Evolutionary conservation across 30 jellyfish, hydroid and myxozoan genomes (phyloP).

Genomic region (Aurelia sp.): DNA sequence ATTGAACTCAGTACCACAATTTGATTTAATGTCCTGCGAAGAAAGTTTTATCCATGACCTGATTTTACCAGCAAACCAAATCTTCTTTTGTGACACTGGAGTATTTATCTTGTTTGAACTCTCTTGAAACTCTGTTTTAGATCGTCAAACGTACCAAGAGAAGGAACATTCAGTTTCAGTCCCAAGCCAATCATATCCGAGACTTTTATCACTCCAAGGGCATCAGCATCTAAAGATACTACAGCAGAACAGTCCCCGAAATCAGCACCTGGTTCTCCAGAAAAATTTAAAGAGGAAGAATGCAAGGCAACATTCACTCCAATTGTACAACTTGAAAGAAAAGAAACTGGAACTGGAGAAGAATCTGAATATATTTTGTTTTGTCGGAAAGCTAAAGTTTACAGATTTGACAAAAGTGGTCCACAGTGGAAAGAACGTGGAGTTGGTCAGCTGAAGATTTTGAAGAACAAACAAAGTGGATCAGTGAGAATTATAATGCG

Average conservation of each 20-base stretch:
- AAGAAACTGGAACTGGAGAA: conserved; percentile 48
- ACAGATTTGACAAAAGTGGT: conserved; percentile 54
- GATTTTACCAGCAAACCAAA: too few relatives aligned
- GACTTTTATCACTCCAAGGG: conserved; percentile 20
- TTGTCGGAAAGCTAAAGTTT: conserved; percentile 53
- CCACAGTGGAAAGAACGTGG: conserved; percentile 85
- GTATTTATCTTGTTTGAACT: too few relatives aligned
- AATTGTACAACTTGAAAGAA: conserved; percentile 40
- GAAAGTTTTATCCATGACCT: too few relatives aligned
- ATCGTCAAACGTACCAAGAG: background rate
- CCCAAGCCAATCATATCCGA: background rate
- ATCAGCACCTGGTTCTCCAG: conserved; percentile 39
- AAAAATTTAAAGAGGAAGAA: conserved; percentile 45
- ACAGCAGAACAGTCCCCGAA: background rate
- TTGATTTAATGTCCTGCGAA: too few relatives aligned
- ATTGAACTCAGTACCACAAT: too few relatives aligned
- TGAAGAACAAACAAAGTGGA: background rate
- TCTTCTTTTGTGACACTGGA: too few relatives aligned
- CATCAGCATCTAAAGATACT: background rate
- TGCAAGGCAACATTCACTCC: conserved; percentile 48
- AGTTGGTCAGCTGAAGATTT: conserved; percentile 61
- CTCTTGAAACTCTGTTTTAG: background rate
- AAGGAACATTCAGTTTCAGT: background rate
- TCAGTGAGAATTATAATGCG: conserved; percentile 61
- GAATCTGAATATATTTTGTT: conserved; percentile 61